Base-by-base conservation (phyloP, 2,797 vertebrate species). In the Ctenopoma kingsleyae region DNA sequence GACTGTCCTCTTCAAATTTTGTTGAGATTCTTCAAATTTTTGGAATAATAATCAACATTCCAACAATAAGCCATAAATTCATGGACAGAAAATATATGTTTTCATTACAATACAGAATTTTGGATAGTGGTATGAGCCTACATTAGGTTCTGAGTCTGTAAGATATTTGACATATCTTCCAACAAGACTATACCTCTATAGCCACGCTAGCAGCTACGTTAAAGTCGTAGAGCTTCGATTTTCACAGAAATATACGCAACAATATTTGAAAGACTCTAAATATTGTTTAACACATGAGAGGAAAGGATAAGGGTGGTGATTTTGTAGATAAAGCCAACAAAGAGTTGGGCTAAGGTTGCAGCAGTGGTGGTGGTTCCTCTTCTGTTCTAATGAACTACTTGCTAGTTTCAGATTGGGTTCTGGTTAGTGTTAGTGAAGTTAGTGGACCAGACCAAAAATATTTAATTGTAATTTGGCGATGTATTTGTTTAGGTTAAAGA, bases 21-120 rank as follows among this genome's bases (percentile, higher is more conserved):
- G 51, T 77, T 65, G 50, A 62, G 78, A 68, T 81, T 79, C 67
- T 77, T 74, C 32, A 80, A 73, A 17, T 40, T 62, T 89, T 89
- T 71, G 74, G 76, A 87, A 84, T 79, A 77, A 85, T 38, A 68
- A 78, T 66, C 61, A 78, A 89, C 91, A 92, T 93, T 93, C 88
- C 91, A 83, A 90, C 75, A 85, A 79, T 64, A 90, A 92, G 88
- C 91, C 90, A 92, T 92, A 90, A 64, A 83, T 77, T 78, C 65
- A 83, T 62, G 32, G 65, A 82, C 54, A 68, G 52, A 81, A 27
- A 38, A 49, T 61, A 51, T 63, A 60, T 56, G 62, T 74, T 69
- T n/a, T 78, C 25, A 68, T 55, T 60, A 64, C 41, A 59, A 57
- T 56, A 16, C 9, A 58, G 61, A 71, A 48, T 56, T 74, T 64